These are phyloP conservation scores for Drosophila pullipes DNA, from an alignment of 2,888 invertebrate species.

Conservation along the genomic window DNA sequence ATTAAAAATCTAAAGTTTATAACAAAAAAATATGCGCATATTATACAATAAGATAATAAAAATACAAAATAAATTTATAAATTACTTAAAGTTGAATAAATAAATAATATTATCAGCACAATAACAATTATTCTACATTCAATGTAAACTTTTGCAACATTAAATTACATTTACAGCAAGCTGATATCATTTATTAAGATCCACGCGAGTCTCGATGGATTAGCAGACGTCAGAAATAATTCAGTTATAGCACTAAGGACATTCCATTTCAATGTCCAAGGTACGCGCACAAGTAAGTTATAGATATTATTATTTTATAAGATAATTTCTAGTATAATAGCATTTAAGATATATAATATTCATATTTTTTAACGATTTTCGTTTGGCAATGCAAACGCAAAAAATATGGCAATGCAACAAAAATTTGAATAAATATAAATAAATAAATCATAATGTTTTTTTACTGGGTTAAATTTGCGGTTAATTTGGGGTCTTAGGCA, in stretches of 20 bases:
- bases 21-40: constrained; percentile 55
- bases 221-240: neutral
- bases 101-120: constrained; percentile 49
- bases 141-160: constrained; percentile 23
- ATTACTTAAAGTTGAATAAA: constrained; percentile 40
- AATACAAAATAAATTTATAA: constrained; percentile 40
- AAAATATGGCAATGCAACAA: neutral
- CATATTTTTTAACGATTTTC: neutral
- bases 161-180: constrained; percentile 40
- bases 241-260: neutral
- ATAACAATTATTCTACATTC: constrained; percentile 32
- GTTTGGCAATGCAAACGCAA: too few relatives aligned
- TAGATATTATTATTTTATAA: neutral
- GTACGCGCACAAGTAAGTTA: neutral
- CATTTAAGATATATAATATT: neutral
- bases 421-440: neutral
- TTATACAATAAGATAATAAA: constrained; percentile 51
- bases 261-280: neutral
- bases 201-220: neutral
- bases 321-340: neutral
- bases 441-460: neutral
- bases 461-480: neutral
- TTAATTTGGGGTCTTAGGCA: too few relatives aligned
- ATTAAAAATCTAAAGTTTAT: constrained; percentile 35
- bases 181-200: constrained; percentile 5